Evolutionary conservation across 30 jellyfish, hydroid and myxozoan species (phyloP), one percentile per base, ranked within the genome.

Genomic region (Aurelia aurita complex sp. Pacific): DNA sequence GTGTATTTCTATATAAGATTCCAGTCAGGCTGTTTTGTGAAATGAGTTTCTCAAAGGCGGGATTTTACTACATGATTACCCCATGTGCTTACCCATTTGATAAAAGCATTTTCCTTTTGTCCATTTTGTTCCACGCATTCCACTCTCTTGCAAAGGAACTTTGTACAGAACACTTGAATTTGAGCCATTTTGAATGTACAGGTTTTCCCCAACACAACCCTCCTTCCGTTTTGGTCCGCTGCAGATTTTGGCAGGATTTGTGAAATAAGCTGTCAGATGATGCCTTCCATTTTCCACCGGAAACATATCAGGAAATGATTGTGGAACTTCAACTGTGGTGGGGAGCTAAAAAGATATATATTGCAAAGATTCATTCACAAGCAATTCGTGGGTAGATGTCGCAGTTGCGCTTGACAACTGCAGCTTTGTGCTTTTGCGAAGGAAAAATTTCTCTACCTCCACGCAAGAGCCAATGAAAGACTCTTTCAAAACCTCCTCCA

Each of bases 81-180:
- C 12, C 15, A 9, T 46, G 57, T 6, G 62, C 86, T 29, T 76
- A 59, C 97, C 97, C 97, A 79, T 88, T 40, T 77, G 85, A 52
- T 32, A 59, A 64, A 88, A 79, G 68, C 97, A 88, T 72, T 73
- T 88, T 81, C 97, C 97, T 55, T 80, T 57, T 36, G 75, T 81
- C 97, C 97, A 88, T 36, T 72, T 70, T 54, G 97, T 81, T 14
- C 40, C 57, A 0, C 32, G 52, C 54, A 80, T 64, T 18, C 73
- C 97, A 14, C 73, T 18, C 35, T 88, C 93, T 32, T 5, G 46
- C 50, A 88, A 75, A 5, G 97, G 97, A 7, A 88, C 74, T 38
- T 43, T 62, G 86, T 54, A 76, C 64, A 87, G 63, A 33, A 5
- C 40, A 9, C 36, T 36, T 12, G 75, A 42, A 12, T 42, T 59